phyloP scores from a whole-genome alignment of 2,113 vertebrate genomes.

The Oreochromis niloticus region DNA sequence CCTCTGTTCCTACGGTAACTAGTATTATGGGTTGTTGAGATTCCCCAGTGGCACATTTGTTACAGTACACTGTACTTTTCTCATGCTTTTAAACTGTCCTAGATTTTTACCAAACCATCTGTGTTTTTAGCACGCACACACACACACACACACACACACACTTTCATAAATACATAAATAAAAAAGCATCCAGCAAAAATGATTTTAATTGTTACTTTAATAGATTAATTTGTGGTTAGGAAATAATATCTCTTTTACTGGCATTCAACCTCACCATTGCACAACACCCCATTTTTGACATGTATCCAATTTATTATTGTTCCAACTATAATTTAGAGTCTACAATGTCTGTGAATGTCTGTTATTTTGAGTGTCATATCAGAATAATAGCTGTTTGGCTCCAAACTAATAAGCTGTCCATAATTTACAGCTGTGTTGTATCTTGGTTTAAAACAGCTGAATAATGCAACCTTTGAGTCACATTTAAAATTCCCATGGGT shows the following conservation, averaged over 20 bases:
- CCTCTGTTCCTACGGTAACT: neutral
- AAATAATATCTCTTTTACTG: neutral
- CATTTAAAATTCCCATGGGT: neutral
- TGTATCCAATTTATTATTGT: neutral
- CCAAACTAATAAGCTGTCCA: neutral
- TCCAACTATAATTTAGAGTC: neutral
- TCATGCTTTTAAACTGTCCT: neutral
- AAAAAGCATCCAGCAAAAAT: neutral
- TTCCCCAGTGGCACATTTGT: neutral
- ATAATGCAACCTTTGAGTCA: neutral
- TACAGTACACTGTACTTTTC: neutral
- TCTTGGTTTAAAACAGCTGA: neutral
- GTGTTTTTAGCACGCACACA: neutral
- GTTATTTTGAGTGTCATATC: neutral
- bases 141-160: neutral
- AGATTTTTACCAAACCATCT: neutral
- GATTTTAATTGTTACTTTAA: neutral
- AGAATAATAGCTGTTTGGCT: neutral
- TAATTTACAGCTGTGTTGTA: neutral
- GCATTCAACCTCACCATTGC: neutral
- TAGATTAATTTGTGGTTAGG: neutral
- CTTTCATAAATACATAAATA: neutral
- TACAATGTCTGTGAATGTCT: neutral
- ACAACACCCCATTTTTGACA: neutral
- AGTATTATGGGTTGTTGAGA: neutral